Percentiles rank a stretch among this genome's conserved stretches.
phyloP scores from a whole-genome alignment of 1,140 invertebrate genomes.

The Brachionus calyciflorus region DNA sequence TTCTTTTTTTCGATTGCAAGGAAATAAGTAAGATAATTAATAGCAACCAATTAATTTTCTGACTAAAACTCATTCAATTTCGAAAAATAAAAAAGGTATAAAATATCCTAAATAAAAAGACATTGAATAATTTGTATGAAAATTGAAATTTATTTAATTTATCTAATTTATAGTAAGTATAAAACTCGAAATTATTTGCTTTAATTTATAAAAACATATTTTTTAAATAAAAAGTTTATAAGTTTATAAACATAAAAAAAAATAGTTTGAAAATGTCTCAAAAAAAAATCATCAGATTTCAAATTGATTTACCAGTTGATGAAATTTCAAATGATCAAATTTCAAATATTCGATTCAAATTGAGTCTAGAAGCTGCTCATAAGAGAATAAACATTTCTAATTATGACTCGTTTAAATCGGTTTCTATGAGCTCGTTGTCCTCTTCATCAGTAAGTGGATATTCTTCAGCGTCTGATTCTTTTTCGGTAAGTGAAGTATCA shows the following conservation, averaged over 20 bases:
- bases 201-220: no score
- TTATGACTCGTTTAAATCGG: neutral
- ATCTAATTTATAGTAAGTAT: neutral
- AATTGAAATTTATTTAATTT: constrained; percentile 19
- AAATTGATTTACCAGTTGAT: constrained; percentile 30
- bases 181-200: constrained; percentile 21
- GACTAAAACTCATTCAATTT: constrained; percentile 6
- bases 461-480: neutral
- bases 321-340: constrained; percentile 9
- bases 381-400: neutral
- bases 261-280: constrained; percentile 30
- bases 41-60: neutral
- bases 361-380: neutral
- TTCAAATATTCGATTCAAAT: constrained; percentile 6
- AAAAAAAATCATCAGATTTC: neutral
- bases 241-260: no score
- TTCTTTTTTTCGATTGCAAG: no score
- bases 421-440: neutral
- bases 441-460: constrained; percentile 1
- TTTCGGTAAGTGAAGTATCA: neutral
- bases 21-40: constrained; percentile 3
- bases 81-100: neutral
- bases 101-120: neutral
- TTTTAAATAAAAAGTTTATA: no score
- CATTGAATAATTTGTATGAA: neutral